These are phyloP conservation scores for Puma concolor DNA, from an alignment of 2,113 vertebrate species.

Conservation along the genomic window DNA sequence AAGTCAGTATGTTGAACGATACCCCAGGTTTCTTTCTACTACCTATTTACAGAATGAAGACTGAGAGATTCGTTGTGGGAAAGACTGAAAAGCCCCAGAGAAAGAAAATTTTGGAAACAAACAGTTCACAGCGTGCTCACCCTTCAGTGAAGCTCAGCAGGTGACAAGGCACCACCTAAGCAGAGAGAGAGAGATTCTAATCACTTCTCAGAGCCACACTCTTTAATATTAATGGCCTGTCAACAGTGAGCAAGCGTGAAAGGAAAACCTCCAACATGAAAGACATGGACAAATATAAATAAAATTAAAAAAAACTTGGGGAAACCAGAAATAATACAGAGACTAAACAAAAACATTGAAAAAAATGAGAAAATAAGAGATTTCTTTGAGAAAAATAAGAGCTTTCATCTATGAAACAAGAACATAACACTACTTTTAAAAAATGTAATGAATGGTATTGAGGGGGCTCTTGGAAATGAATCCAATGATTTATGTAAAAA, in stretches of 20 bases:
- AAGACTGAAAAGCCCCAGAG: neutral
- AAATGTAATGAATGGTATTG: neutral
- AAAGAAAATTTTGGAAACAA: conserved; percentile 3
- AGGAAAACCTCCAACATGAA: neutral
- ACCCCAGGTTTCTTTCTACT: neutral
- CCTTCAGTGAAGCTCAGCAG: neutral
- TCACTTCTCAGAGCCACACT: neutral
- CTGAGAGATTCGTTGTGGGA: neutral
- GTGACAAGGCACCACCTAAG: neutral
- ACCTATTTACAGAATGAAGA: neutral
- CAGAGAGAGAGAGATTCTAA: neutral
- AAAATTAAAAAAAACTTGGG: neutral
- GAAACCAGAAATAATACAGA: neutral
- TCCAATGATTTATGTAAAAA: neutral
- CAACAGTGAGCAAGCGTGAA: neutral
- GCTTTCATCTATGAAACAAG: neutral
- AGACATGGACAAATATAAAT: neutral
- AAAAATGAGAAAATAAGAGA: neutral
- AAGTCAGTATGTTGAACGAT: neutral
- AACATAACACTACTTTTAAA: neutral
- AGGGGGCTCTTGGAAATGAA: neutral
- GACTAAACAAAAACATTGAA: neutral
- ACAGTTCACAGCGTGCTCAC: neutral
- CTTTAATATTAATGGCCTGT: neutral
- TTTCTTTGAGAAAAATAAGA: neutral